phyloP scores from a whole-genome alignment of 2,113 vertebrate genomes.

The Nicator chloris region DNA sequence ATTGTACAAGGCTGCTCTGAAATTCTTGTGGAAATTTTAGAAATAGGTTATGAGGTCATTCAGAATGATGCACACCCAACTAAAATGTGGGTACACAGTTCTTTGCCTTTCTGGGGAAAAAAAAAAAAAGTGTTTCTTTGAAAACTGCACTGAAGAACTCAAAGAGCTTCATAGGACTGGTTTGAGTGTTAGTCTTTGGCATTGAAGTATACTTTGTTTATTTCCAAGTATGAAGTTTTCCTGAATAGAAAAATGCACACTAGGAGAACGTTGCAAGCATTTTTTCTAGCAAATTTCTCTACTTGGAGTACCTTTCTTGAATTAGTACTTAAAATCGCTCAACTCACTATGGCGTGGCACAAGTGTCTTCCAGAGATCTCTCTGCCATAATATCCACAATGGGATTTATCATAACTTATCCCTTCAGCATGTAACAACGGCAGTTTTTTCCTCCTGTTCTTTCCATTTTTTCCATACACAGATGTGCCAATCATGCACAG shows the following conservation, averaged over 20 bases:
- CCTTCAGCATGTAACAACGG: not conserved
- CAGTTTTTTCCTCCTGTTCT: not conserved
- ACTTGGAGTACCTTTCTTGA: not conserved
- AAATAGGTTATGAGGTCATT: not conserved
- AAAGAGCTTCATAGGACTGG: not conserved
- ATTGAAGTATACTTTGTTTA: not conserved
- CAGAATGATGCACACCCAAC: not conserved
- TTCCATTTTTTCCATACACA: not conserved
- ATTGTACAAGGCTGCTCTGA: not conserved
- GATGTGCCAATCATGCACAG: not conserved
- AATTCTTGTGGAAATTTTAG: not conserved
- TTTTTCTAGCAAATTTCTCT: not conserved
- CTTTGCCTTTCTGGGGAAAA: not conserved
- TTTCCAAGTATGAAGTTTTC: not conserved
- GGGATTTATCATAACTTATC: not conserved
- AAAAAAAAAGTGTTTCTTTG: accelerated
- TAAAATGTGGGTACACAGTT: not conserved
- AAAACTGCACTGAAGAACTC: not conserved
- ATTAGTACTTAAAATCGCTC: not conserved
- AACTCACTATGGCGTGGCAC: not conserved
- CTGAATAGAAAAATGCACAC: not conserved
- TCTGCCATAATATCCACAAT: not conserved
- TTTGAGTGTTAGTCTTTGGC: not conserved
- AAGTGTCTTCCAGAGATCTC: not conserved
- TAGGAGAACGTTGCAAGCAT: not conserved